Evolutionary conservation across 2,888 invertebrate species (phyloP), one percentile per base, ranked within the genome.

Genomic region (Eupithecia inturbata): DNA sequence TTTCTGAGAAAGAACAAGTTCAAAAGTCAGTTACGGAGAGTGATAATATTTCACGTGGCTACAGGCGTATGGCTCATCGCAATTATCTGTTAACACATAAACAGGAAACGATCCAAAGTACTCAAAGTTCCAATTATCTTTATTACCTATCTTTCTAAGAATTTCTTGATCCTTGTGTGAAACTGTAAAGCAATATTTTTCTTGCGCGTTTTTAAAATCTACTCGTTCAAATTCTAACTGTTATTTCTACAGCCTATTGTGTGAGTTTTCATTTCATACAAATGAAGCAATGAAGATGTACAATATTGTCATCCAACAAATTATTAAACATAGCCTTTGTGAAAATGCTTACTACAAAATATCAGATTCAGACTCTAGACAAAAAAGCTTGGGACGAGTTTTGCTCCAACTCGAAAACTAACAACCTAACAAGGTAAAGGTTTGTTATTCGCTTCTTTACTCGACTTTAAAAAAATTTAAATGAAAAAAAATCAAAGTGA

Each of bases 1-100:
- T 84, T 83, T 80, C 77, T 68, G 33, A 67, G 72, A 76, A 76
- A 75, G 77, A 78, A 83, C 83, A 86, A 84, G 81, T 82, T 84
- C 73, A 79, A 82, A 84, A 84, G 79, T 70, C 80, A 78, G 80
- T 84, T 81, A 79, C 78, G 10, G 12, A 62, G 28, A 62, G 36
- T 49, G 22, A 67, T 1, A 71, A 73, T 36, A 33, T 64, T 49
- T 19, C 53, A 72, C 33, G 60, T 68, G 41, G 67, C 53, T 36
- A 19, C 63, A 31, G 53, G 53, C 53, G 1, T 4, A 60, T 60
- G 28, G 57, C 28, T 14, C 9, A 9, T 31, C 5, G 6, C 19
- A 31, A 31, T 62, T 62, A 57, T 57, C 3, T 57, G 6, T 31
- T n/a, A 33, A 36, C 63, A 33, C 28, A 62, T n/a, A 31, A 64